Base-by-base conservation (phyloP, 64 coral and sea anemone species). In the Actinia tenebrosa region DNA sequence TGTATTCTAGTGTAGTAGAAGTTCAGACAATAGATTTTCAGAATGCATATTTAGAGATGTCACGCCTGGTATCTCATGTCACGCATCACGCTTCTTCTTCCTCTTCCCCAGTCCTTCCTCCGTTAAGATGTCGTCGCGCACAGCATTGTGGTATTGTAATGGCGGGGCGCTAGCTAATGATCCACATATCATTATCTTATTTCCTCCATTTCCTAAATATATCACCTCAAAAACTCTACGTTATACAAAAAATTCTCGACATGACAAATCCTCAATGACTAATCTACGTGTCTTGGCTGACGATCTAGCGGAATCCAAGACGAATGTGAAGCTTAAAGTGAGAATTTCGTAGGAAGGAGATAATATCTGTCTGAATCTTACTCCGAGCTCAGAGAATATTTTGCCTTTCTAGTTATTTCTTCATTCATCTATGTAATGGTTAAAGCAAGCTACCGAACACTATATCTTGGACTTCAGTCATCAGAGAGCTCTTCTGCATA, bases 101-200 rank as follows among this genome's bases (percentile, higher is more conserved):
- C 69, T 42, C 25, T 15, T 42, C 27, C n/a, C 27, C 69, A 75
- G 23, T 42, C 69, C 69, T 30, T 42, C 42, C n/a, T 42, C 42
- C n/a, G 11, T 6, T 43, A 9, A 5, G 1, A 10, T n/a, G 7
- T 42, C 13, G 10, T 27, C n/a, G 7, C 80, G 37, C 56, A 85
- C 16, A 15, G 83, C 23, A 85, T 10, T 43, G 16, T 85, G 83
- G 83, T 56, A 85, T 64, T 61, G 83, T 85, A 85, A 85, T 85
- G 83, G 83, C 83, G 83, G 83, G 83, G 83, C 53, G 83, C 83
- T 59, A 54, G 83, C 83, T 59, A 54, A 59, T 85, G 25, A 9
- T 11, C 43, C 78, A 52, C 37, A 80, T 22, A 16, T 27, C 30
- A 61, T 61, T 16, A 27, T 30, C 53, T 59, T 17, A 85, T 64